Conservation (phyloP, 2,888 invertebrate species). For the Plutella xylostella region DNA sequence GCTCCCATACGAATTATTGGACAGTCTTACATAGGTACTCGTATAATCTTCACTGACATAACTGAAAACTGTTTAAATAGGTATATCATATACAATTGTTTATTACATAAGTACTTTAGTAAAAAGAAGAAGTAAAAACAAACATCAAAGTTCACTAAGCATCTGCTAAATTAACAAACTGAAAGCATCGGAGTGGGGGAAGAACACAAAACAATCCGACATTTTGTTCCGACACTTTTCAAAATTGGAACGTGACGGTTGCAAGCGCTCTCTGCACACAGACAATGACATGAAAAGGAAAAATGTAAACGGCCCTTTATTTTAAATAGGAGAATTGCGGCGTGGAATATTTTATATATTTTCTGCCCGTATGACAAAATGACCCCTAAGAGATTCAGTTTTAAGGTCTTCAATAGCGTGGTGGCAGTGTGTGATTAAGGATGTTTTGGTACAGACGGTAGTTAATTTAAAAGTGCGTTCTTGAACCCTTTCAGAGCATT, state of each 20-base stretch:
- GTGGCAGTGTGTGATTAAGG: conserved; percentile 25
- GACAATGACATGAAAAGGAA: conserved; percentile 71
- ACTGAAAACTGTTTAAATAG: too few species aligned
- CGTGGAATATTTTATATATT: conserved; percentile 50
- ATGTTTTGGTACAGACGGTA: conserved; percentile 35
- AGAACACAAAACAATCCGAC: conserved; percentile 63
- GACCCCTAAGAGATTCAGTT: conserved; percentile 11
- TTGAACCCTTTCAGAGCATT: conserved; percentile 71
- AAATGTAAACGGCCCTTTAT: conserved; percentile 66
- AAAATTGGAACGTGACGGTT: conserved; percentile 71
- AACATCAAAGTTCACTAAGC: conserved; percentile 51
- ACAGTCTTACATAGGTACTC: conserved; percentile 2
- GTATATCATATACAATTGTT: too few species aligned
- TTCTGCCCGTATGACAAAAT: conserved; percentile 28
- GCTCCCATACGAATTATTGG: conserved; percentile 22
- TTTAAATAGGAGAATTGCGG: conserved; percentile 56
- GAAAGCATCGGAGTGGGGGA: conserved; percentile 34
- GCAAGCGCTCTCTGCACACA: conserved; percentile 64
- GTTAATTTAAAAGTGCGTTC: conserved; percentile 71
- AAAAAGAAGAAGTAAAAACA: too few species aligned
- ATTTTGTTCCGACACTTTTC: conserved; percentile 70
- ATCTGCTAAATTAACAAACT: conserved; percentile 64
- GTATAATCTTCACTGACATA: conserved; percentile 14
- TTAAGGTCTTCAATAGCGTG: conserved; percentile 36
- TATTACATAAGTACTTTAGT: too few species aligned